Percentiles rank a stretch among this genome's conserved stretches.
phyloP scores from a whole-genome alignment of 1,140 invertebrate species.

The Bombus breviceps region DNA sequence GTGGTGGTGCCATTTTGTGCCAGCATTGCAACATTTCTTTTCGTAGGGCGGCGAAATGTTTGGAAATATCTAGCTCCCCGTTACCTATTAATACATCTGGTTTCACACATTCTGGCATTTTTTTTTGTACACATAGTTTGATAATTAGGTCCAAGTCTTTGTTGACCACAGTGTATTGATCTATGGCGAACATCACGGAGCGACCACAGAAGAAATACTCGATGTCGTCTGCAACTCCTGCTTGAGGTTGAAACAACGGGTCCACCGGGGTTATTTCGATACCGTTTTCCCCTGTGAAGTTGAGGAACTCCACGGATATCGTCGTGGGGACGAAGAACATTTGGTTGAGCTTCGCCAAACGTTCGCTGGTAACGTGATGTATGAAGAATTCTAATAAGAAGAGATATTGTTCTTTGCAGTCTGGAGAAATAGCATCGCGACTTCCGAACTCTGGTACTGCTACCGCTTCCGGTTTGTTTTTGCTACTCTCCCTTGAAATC shows the following conservation, averaged over 20 bases:
- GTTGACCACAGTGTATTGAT: conserved; percentile 43
- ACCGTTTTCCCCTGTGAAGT: conserved; percentile 65
- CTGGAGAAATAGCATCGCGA: background rate
- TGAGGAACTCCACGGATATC: conserved; percentile 72
- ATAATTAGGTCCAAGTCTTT: conserved; percentile 67
- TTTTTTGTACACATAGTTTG: conserved; percentile 69
- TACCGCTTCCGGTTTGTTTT: background rate
- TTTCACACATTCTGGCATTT: conserved; percentile 67
- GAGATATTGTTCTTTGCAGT: conserved; percentile 71
- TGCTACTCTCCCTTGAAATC: background rate
- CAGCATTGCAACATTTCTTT: conserved; percentile 73
- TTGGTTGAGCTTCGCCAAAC: conserved; percentile 73
- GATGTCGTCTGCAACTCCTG: conserved; percentile 61
- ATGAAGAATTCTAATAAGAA: conserved; percentile 78
- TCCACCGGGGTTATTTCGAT: conserved; percentile 73
- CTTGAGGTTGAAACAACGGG: conserved; percentile 67
- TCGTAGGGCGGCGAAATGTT: conserved; percentile 72
- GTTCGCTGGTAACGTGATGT: conserved; percentile 68
- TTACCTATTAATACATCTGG: conserved; percentile 71
- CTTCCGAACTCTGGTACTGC: background rate
- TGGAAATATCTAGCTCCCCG: conserved; percentile 72
- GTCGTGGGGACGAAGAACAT: conserved; percentile 78
- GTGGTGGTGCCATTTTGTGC: conserved; percentile 52
- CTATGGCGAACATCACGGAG: conserved; percentile 76
- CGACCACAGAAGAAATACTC: conserved; percentile 74